These are phyloP conservation scores for Pissodes strobi DNA, from an alignment of 1,140 invertebrate genomes.

Conservation along the genomic window DNA sequence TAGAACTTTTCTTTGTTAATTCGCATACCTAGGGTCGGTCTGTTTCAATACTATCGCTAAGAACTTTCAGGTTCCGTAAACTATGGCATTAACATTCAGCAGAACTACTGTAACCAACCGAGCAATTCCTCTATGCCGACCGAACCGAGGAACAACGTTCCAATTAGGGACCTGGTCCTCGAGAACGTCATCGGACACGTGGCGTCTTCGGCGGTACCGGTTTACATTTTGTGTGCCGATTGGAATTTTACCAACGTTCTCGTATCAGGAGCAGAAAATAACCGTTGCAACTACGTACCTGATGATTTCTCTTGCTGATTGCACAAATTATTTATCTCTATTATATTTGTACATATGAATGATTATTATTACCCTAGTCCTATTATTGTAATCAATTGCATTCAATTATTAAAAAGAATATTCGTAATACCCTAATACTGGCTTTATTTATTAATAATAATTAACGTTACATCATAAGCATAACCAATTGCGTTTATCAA, in stretches of 20 bases:
- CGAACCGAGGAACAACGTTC: background rate
- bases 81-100: slow-evolving; percentile 14
- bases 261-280: background rate
- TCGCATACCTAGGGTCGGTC: no score
- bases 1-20: no score
- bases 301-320: background rate
- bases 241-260: background rate
- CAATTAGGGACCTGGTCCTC: background rate
- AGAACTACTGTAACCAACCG: slow-evolving; percentile 1
- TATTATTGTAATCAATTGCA: no score
- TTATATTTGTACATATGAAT: no score
- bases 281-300: slow-evolving; percentile 3
- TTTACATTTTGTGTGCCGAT: slow-evolving; percentile 11
- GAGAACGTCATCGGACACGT: background rate
- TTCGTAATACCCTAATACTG: no score
- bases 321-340: no score
- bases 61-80: background rate
- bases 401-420: no score
- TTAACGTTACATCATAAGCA: no score
- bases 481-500: no score
- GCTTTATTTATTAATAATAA: no score
- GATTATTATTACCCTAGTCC: no score
- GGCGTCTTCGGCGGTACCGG: background rate
- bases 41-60: no score
- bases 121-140: background rate